These are phyloP conservation scores for Spodoptera exigua DNA, from an alignment of 2,888 invertebrate species.

Conservation along the genomic window DNA sequence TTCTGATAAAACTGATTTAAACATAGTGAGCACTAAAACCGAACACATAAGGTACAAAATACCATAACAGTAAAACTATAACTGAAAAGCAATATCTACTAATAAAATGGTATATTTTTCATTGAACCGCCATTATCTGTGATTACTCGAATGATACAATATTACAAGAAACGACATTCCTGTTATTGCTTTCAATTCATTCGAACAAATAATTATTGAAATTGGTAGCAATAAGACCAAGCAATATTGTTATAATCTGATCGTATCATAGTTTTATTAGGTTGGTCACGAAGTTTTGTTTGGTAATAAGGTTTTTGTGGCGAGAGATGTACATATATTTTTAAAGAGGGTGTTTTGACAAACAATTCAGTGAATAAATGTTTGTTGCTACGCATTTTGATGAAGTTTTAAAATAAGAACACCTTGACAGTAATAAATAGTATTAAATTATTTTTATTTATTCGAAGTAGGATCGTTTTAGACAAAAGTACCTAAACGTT, in stretches of 20 bases:
- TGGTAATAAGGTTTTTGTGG: not conserved
- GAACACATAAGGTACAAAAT: too few relatives aligned
- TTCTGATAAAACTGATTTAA: too few relatives aligned
- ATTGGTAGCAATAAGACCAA: conserved; percentile 25
- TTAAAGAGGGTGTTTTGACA: not conserved
- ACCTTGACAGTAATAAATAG: too few relatives aligned
- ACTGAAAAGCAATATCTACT: conserved; percentile 23
- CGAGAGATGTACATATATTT: not conserved
- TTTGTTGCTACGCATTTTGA: too few relatives aligned
- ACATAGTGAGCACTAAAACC: too few relatives aligned
- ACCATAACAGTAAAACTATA: conserved; percentile 28
- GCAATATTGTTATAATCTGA: conserved; percentile 14
- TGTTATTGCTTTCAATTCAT: conserved; percentile 32
- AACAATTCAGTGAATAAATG: too few relatives aligned
- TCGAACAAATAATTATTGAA: conserved; percentile 26
- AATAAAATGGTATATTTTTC: conserved; percentile 47
- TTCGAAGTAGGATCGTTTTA: too few relatives aligned
- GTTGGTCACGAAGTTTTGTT: conserved; percentile 12
- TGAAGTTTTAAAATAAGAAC: too few relatives aligned
- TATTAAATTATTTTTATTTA: too few relatives aligned
- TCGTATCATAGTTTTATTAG: conserved; percentile 23
- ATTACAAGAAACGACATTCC: conserved; percentile 35
- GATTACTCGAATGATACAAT: conserved; percentile 45
- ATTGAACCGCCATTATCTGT: conserved; percentile 43
- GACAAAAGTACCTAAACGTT: too few relatives aligned